Percentiles rank a stretch among this genome's conserved stretches.
Conservation (phyloP, 2,888 invertebrate genomes). For the Latrodectus hesperus region DNA sequence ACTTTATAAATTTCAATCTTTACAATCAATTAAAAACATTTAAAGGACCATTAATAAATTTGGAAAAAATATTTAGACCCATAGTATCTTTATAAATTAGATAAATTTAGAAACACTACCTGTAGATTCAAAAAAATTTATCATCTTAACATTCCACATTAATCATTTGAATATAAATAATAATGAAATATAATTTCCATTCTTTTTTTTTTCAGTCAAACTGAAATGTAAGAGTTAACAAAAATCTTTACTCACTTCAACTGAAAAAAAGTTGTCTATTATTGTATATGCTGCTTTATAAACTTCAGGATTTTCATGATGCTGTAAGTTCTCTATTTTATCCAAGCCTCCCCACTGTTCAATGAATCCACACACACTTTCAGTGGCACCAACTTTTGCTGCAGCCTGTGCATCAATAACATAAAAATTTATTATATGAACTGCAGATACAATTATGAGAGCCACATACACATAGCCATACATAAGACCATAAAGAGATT, state of each 20-base stretch:
- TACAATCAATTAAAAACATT: too few species aligned
- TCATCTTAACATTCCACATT: neutral
- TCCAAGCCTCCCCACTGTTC: conserved; percentile 87
- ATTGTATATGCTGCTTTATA: conserved; percentile 76
- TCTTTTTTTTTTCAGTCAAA: too few species aligned
- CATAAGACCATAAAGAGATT: too few species aligned
- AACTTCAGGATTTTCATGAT: conserved; percentile 77
- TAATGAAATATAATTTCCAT: neutral
- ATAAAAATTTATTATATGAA: too few species aligned
- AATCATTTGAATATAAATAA: neutral
- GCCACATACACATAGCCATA: too few species aligned
- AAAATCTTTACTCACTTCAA: conserved; percentile 72
- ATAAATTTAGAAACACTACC: neutral
- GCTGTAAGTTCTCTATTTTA: conserved; percentile 77
- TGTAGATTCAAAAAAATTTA: neutral
- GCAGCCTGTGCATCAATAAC: conserved; percentile 79
- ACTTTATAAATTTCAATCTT: too few species aligned
- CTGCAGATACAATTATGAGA: too few species aligned
- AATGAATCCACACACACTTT: conserved; percentile 85
- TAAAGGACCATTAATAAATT: too few species aligned
- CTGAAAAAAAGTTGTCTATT: conserved; percentile 77
- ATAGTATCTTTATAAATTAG: neutral
- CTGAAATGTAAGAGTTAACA: neutral
- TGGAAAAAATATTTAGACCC: too few species aligned
- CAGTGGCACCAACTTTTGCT: conserved; percentile 84